phyloP scores from a whole-genome alignment of 2,797 vertebrate genomes.

The Lophotriccus pileatus region DNA sequence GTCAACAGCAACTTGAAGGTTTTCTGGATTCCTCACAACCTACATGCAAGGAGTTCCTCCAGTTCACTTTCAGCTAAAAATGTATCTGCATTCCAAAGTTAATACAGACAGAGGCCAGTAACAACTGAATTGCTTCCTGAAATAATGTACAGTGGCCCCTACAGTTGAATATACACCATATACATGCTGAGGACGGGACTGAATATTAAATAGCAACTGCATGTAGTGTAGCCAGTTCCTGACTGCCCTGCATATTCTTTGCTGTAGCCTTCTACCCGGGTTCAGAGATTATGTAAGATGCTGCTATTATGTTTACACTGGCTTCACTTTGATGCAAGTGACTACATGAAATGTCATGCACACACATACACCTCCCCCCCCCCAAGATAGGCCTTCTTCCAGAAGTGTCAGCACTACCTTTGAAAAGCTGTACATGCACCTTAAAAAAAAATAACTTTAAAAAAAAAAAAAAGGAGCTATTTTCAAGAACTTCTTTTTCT shows the following conservation, averaged over 20 bases:
- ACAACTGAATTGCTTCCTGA: background rate
- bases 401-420: background rate
- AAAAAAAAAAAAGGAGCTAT: background rate
- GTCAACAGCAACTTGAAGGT: background rate
- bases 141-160: background rate
- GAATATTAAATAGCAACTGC: background rate
- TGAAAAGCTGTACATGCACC: background rate
- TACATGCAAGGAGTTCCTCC: background rate
- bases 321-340: background rate
- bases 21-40: background rate
- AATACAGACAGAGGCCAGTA: background rate
- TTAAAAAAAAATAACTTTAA: background rate
- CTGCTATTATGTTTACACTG: background rate
- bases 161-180: background rate
- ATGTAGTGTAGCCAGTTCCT: background rate
- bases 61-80: background rate
- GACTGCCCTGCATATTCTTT: background rate
- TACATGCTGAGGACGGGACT: background rate
- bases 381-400: background rate
- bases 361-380: accelerated
- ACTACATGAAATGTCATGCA: background rate
- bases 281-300: background rate
- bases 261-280: background rate
- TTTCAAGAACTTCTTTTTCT: background rate
- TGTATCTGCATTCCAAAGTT: background rate